Conservation (phyloP, 53 echinoderm and acorn worm genomes). For the Hippasteria phrygiana region DNA sequence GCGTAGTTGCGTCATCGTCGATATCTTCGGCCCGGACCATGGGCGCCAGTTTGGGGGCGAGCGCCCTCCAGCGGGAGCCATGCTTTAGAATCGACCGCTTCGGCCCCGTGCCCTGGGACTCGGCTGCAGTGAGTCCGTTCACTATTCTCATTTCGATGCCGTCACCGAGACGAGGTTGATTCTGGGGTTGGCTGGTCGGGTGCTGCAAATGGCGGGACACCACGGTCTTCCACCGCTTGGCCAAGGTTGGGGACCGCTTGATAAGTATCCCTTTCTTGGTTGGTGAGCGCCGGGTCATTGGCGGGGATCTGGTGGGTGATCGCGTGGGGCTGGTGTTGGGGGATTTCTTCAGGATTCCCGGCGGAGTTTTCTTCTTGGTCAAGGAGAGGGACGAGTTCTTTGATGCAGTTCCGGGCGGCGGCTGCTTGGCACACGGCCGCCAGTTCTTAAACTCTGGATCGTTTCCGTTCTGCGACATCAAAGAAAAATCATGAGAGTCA, state of each 20-base stretch:
- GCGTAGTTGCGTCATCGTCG: slow-evolving; percentile 5
- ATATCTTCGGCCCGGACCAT: slow-evolving; percentile 40
- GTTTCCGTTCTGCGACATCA: slow-evolving; percentile 31
- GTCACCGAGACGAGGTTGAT: not conserved
- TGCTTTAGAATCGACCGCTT: slow-evolving; percentile 57
- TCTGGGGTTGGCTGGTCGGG: not conserved
- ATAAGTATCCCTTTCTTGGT: slow-evolving; percentile 38
- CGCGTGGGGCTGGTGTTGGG: slow-evolving; percentile 61
- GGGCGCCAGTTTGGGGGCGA: slow-evolving; percentile 56
- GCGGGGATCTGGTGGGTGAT: slow-evolving; percentile 38
- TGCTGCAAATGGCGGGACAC: slow-evolving; percentile 48
- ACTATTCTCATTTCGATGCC: slow-evolving; percentile 26
- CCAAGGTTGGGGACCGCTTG: slow-evolving; percentile 39
- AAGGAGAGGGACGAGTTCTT: slow-evolving; percentile 22
- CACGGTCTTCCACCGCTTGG: slow-evolving; percentile 35
- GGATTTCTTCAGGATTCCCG: slow-evolving; percentile 50
- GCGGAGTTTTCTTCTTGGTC: slow-evolving; percentile 38
- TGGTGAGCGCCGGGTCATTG: slow-evolving; percentile 20
- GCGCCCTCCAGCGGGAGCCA: slow-evolving; percentile 57
- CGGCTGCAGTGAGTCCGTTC: slow-evolving; percentile 5
- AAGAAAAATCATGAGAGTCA: too few relatives aligned
- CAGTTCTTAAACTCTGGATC: slow-evolving; percentile 59
- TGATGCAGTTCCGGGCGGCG: not conserved
- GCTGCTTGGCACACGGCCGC: slow-evolving; percentile 55
- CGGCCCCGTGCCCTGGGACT: slow-evolving; percentile 10